These are phyloP conservation scores for Sebastes paucispinis DNA, from an alignment of 2,797 vertebrate species.

Conservation along the genomic window DNA sequence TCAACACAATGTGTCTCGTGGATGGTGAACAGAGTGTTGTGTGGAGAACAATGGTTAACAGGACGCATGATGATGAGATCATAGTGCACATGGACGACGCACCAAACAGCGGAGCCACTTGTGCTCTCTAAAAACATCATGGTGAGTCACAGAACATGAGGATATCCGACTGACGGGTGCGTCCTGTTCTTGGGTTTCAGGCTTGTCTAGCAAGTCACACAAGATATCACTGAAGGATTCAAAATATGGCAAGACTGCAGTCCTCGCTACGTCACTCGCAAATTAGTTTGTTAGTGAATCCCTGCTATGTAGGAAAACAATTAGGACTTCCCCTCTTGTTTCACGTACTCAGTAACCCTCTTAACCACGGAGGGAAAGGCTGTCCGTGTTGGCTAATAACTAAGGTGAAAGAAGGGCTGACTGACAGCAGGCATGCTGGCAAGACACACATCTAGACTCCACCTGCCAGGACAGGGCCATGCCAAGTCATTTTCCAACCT, in stretches of 20 bases:
- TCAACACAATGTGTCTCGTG: slow-evolving; percentile 15
- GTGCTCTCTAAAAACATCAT: slow-evolving; percentile 37
- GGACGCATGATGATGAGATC: slow-evolving; percentile 57
- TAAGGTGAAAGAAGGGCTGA: background rate
- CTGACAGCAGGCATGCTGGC: slow-evolving; percentile 2
- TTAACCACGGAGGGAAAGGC: background rate
- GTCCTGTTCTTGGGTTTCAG: slow-evolving; percentile 27
- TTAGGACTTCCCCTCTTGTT: background rate
- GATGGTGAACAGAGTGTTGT: slow-evolving; percentile 32
- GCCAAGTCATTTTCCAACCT: slow-evolving; percentile 41
- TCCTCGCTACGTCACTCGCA: background rate
- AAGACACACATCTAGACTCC: slow-evolving; percentile 10
- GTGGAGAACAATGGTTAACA: slow-evolving; percentile 56
- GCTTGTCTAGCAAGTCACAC: background rate
- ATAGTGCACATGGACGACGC: slow-evolving; percentile 27
- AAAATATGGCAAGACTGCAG: slow-evolving; percentile 1
- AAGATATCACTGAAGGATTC: background rate
- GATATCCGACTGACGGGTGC: slow-evolving; percentile 43
- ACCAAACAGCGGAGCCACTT: slow-evolving; percentile 27
- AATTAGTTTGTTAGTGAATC: background rate
- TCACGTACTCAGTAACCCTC: background rate
- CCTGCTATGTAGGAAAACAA: background rate
- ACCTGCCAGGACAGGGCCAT: slow-evolving; percentile 21
- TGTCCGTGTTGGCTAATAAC: background rate
- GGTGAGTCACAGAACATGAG: slow-evolving; percentile 26